Conservation (phyloP, 2,888 invertebrate genomes). For the Odontothrips loti region DNA sequence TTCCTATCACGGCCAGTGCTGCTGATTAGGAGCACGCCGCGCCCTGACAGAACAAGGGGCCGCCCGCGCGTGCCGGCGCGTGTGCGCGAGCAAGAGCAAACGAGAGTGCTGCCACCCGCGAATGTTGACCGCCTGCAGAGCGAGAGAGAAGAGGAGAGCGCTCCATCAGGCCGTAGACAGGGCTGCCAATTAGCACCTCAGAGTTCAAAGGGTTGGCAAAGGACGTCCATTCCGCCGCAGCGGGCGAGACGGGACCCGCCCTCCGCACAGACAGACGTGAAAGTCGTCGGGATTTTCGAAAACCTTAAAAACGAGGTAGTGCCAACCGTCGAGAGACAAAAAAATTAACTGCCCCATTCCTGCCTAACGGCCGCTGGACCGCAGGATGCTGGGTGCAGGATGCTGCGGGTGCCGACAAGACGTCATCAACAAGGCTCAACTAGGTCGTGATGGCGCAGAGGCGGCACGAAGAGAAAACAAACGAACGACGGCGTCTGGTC, state of each 20-base stretch:
- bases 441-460: neutral
- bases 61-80: too few species aligned
- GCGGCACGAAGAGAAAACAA: neutral
- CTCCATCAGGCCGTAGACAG: neutral
- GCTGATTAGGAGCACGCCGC: too few species aligned
- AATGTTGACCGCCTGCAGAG: neutral
- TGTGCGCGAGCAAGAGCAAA: too few species aligned
- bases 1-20: too few species aligned
- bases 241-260: too few species aligned
- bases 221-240: neutral
- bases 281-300: too few species aligned
- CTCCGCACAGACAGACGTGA: neutral
- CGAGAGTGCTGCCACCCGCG: neutral
- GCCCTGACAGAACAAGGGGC: neutral
- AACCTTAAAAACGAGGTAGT: too few species aligned
- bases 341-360: too few species aligned
- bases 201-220: neutral
- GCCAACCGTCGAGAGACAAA: too few species aligned
- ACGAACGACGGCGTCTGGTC: neutral
- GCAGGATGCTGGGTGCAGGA: too few species aligned
- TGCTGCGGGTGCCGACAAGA: too few species aligned
- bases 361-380: too few species aligned
- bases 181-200: neutral
- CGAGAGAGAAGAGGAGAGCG: neutral
- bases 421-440: neutral